Evolutionary conservation across 2,888 invertebrate species (phyloP), one percentile per base, ranked within the genome.

Genomic region (Pterostichus niger): DNA sequence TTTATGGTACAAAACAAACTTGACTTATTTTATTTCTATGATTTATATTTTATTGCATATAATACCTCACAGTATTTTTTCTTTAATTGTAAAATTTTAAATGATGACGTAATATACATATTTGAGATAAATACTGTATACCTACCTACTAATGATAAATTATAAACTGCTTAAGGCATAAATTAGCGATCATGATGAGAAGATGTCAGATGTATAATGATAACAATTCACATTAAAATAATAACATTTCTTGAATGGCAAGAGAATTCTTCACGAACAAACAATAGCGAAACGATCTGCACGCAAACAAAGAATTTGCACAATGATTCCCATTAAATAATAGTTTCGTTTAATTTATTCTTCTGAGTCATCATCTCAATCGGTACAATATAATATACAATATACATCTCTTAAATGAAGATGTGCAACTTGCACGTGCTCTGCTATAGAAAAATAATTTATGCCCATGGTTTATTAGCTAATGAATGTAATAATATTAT

Each of bases 161-260:
- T 44, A 40, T 40, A 15, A 40, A 40, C 17, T 10, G 44, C 68
- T 71, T 40, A 6, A 13, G 44, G 68, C 68, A 71, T 71, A 44
- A 71, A 71, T 44, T 71, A 71, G 44, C 7, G 68, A 40, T 40
- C 68, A 44, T 71, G 40, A 71, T 71, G 68, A 71, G 64, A 64
- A 64, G 68, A 71, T 71, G 68, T 71, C 68, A 71, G 68, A 71
- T 71, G 68, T 71, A 71, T 71, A 71, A 71, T 71, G 68, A 71
- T 71, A 71, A 71, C 68, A 71, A 44, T 71, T 71, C 68, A 35
- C 76, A 76, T 76, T 76, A 76, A 76, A 76, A 76, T 56, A 76
- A 76, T 76, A 76, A 76, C 56, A 76, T 35, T 76, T 76, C 76
- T 76, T 56, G 54, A 76, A 54, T 56, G 76, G 54, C 76, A 52